Evolutionary conservation across 2,113 vertebrate genomes (phyloP), one percentile per base, ranked within the genome.

Genomic region (Addax nasomaculatus): DNA sequence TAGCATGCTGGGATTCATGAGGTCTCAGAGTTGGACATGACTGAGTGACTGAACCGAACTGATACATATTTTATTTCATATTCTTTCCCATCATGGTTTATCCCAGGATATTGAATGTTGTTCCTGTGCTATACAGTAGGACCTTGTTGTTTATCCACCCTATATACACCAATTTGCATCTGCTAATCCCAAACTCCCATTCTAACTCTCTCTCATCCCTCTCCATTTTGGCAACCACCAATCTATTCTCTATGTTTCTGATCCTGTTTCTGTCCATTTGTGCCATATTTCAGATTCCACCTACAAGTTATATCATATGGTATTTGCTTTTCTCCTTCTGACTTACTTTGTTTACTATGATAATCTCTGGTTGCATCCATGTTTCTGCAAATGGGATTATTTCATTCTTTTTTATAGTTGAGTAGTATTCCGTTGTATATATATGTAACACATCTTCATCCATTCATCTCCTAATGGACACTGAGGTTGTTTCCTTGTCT

Each of bases 21-120:
- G 29, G 13, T 62, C 2, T 0, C 60, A 30, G 29, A 62, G 60
- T 30, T 0, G 0, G 60, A 62, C 13, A 30, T 3, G 60, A 62
- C 60, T 62, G 14, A 62, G 60, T 0, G 60, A 62, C 27, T 15
- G 60, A 62, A 62, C 29, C 2, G 14, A 62, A 62, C 13, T 15
- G 29, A 79, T 11, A 79, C 16, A 47, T 30, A 33, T 30, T 47
- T 49, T 79, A 79, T 49, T 79, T 79, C 78, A 33, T 79, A 79
- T 49, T 49, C 27, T 2, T 79, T 79, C 19, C 45, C 78, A 79
- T 79, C 45, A 79, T 49, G 29, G 45, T 49, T 49, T 49, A 49
- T 49, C 45, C 78, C 27, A 79, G 43, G 70, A 73, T 73, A 43
- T 27, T 43, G 70, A 73, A 73, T 73, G 39, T 39, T 73, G 36